Percentiles rank a stretch among this genome's conserved stretches.
Evolutionary conservation across 2,888 invertebrate species (phyloP).

Genomic region (Monochamus alternatus): DNA sequence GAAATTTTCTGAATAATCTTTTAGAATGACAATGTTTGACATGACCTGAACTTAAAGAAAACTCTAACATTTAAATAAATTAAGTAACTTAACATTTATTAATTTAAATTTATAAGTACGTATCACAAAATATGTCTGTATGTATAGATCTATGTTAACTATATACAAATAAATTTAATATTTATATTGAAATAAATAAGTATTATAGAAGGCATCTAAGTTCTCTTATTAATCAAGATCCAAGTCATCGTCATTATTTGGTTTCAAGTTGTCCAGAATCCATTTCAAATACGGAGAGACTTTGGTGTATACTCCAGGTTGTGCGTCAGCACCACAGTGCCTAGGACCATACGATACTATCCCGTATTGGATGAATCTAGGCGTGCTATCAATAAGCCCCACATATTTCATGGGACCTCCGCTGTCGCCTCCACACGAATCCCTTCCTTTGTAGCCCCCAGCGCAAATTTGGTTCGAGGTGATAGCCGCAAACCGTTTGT

Average conservation of each 20-base stretch:
- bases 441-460: conserved; percentile 75
- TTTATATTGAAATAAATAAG: too few species aligned
- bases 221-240: too few species aligned
- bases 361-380: conserved; percentile 73
- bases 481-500: conserved; percentile 58
- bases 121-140: background rate
- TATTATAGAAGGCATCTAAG: too few species aligned
- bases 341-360: conserved; percentile 71
- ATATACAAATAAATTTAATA: background rate
- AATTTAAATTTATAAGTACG: background rate
- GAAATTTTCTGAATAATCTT: too few species aligned
- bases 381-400: conserved; percentile 64
- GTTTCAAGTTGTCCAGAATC: conserved; percentile 73
- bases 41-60: too few species aligned
- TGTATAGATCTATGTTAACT: too few species aligned
- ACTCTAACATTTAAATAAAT: too few species aligned
- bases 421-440: conserved; percentile 80
- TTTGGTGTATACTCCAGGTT: conserved; percentile 80
- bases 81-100: background rate
- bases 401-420: conserved; percentile 77
- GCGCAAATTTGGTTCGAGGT: conserved; percentile 75
- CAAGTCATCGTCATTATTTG: background rate
- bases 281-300: conserved; percentile 76
- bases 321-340: conserved; percentile 70
- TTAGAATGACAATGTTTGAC: too few species aligned